Evolutionary conservation across 2,888 invertebrate genomes (phyloP), one percentile per base, ranked within the genome.

Genomic region (Drymonia ruficornis): DNA sequence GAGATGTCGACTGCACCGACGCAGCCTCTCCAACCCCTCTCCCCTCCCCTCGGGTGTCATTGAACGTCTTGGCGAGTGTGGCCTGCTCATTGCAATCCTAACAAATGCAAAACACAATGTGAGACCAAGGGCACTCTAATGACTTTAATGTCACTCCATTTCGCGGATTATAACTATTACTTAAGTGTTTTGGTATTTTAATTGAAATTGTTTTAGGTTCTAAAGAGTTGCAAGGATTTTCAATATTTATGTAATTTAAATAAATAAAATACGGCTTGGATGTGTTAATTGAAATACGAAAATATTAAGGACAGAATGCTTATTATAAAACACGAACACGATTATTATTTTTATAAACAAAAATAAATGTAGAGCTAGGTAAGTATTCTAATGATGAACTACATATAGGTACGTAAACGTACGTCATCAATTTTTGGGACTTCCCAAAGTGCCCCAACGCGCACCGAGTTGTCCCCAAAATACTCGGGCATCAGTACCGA

Each of bases 1-100:
- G 79, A 85, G 84, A 88, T 88, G 87, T 87, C 83, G 86, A 81
- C 82, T 86, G 86, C 88, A 86, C 81, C 74, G 80, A 79, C 79
- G 83, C 83, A 85, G 83, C 81, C 80, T 80, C 75, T 74, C 67
- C 70, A 72, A 74, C 77, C 77, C 72, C 74, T 60, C 75, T 76
- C 72, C 72, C 67, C 63, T 7, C 23, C 23, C 23, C 6, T 58
- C 70, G 68, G 63, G 80, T 85, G 89, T 87, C 88, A 86, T 86
- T 87, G 88, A 85, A 84, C 86, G 86, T 82, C 84, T 86, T 86
- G 59, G 16, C 47, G 71, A 73, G 67, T 76, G 71, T 67, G 73
- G 66, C 69, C 66, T 72, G 73, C 75, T 78, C 75, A 73, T 72
- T 72, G 72, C 72, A 69, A 79, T 80, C 78, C 78, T 75, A 76